Evolutionary conservation across 2,888 invertebrate species (phyloP).

Genomic region (Cantharis flavilabris): DNA sequence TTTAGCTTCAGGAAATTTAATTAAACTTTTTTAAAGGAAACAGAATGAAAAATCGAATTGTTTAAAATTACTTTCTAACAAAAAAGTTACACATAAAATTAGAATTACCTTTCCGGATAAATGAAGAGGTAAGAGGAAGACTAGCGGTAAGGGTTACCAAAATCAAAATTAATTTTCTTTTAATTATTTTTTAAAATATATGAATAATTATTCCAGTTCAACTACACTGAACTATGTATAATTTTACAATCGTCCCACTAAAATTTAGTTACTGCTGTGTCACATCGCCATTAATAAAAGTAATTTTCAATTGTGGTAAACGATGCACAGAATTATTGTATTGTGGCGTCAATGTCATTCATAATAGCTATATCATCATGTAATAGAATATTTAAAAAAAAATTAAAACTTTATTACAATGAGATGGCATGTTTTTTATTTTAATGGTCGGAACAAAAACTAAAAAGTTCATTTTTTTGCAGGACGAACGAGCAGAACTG

Average conservation of each 20-base stretch:
- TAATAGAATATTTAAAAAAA: background rate
- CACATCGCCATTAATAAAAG: background rate
- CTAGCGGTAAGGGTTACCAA: too few relatives aligned
- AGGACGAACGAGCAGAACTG: background rate
- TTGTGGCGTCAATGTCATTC: slow-evolving; percentile 2
- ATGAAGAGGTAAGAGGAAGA: too few relatives aligned
- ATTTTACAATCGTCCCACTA: background rate
- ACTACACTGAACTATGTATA: background rate
- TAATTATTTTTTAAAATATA: too few relatives aligned
- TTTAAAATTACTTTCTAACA: background rate
- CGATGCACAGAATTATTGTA: background rate
- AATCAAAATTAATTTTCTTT: too few relatives aligned
- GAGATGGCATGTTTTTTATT: background rate
- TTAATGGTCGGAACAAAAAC: background rate
- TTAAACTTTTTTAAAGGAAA: background rate
- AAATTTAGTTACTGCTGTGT: background rate
- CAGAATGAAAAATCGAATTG: background rate
- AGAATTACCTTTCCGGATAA: too few relatives aligned
- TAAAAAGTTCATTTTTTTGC: background rate
- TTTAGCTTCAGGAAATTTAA: background rate
- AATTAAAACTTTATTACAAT: background rate
- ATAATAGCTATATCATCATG: background rate
- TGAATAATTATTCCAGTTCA: background rate
- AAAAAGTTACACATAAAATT: too few relatives aligned
- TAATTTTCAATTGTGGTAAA: slow-evolving; percentile 9